Evolutionary conservation across 2,797 vertebrate genomes (phyloP).

Genomic region (Anguilla megastoma): DNA sequence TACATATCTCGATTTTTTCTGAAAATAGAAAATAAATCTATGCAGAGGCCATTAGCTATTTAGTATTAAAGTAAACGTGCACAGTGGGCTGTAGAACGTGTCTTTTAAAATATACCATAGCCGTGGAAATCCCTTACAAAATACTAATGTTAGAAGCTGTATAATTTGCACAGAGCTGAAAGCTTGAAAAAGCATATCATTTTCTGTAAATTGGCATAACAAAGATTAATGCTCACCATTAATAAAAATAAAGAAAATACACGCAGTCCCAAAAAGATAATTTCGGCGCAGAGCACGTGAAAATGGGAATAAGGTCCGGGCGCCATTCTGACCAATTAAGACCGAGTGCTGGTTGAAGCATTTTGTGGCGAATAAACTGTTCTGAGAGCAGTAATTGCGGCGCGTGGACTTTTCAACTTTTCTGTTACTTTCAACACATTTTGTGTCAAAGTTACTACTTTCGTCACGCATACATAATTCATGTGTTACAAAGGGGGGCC

Average conservation of each 20-base stretch:
- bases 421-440: background rate
- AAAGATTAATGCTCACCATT: background rate
- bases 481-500: too few relatives aligned
- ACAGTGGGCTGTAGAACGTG: background rate
- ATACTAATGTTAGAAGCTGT: background rate
- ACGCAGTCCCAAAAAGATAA: background rate
- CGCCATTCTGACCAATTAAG: background rate
- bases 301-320: background rate
- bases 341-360: background rate
- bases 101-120: background rate
- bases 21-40: background rate
- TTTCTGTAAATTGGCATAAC: background rate
- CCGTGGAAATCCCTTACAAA: background rate
- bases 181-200: background rate
- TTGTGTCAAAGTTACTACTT: too few relatives aligned
- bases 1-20: background rate
- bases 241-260: background rate
- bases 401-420: background rate
- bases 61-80: background rate
- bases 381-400: background rate
- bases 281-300: background rate
- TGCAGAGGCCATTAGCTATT: background rate
- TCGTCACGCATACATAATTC: too few relatives aligned
- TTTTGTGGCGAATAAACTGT: background rate
- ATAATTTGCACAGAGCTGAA: background rate